phyloP scores from a whole-genome alignment of 2,797 vertebrate species.

The Streptopelia turtur region DNA sequence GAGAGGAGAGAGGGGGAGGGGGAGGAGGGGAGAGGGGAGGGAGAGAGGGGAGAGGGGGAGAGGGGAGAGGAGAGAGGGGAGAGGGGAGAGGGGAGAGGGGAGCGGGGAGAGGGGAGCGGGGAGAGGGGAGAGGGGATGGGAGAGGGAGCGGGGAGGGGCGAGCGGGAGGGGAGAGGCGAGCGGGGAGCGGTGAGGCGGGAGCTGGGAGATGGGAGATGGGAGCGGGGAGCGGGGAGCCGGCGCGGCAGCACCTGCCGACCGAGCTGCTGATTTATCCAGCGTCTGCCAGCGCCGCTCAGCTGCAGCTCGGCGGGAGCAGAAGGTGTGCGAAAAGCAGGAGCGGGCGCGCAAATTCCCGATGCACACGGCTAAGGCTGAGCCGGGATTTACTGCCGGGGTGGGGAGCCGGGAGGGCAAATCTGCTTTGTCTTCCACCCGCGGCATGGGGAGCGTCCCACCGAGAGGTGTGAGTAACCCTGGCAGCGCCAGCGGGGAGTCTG shows the following conservation, averaged over 20 bases:
- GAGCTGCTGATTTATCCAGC: neutral
- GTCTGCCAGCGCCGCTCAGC: neutral
- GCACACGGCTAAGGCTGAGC: neutral
- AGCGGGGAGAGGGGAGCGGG: no score
- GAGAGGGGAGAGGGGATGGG: no score
- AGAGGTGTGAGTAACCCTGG: neutral
- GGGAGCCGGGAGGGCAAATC: neutral
- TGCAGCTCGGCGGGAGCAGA: neutral
- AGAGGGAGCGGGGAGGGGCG: no score
- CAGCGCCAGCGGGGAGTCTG: rapidly evolving
- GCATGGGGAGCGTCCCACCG: rapidly evolving
- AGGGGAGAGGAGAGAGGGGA: no score
- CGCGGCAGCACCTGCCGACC: neutral
- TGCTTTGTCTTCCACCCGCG: rapidly evolving
- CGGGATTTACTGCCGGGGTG: rapidly evolving
- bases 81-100: no score
- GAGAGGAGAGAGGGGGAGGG: no score
- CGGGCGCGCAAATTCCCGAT: neutral
- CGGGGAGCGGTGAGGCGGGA: no score
- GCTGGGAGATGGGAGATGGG: neutral
- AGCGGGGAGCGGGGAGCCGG: neutral
- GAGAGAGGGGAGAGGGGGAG: no score
- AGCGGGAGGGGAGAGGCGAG: no score
- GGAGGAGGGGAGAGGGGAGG: no score
- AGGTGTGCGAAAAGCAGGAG: neutral